phyloP scores from a whole-genome alignment of 2,113 vertebrate species.

The Alouatta palliata region DNA sequence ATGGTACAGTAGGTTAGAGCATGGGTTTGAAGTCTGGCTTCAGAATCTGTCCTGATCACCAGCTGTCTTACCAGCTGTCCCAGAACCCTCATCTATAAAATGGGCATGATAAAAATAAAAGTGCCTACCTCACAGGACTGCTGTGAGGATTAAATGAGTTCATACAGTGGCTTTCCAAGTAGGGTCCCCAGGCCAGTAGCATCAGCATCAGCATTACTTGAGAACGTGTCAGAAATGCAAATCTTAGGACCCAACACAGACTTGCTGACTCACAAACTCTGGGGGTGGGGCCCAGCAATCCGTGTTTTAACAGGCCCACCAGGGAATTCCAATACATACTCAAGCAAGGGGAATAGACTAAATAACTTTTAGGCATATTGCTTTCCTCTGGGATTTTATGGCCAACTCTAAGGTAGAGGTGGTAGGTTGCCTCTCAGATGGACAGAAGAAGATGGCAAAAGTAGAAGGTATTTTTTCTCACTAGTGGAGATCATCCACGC shows the following conservation, averaged over 20 bases:
- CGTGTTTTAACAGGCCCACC: neutral
- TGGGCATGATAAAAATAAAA: too few relatives aligned
- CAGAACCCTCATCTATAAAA: neutral
- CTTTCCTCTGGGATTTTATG: neutral
- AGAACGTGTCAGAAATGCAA: neutral
- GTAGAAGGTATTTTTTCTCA: neutral
- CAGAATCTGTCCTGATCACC: neutral
- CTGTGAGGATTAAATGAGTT: neutral
- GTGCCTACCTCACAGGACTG: neutral
- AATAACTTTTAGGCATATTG: neutral
- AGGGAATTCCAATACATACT: neutral
- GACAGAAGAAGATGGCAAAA: neutral
- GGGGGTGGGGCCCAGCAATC: neutral
- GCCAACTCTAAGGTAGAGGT: neutral
- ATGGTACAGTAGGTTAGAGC: neutral
- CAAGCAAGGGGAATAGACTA: neutral
- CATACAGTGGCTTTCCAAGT: neutral
- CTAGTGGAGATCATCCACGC: neutral
- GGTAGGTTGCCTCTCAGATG: neutral
- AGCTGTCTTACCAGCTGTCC: neutral
- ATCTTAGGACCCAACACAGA: neutral
- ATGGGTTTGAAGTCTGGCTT: neutral
- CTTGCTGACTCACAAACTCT: neutral
- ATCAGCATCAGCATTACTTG: neutral
- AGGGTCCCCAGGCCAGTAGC: neutral